Base-by-base conservation (phyloP, 2,113 vertebrate genomes). In the Thermophis baileyi region DNA sequence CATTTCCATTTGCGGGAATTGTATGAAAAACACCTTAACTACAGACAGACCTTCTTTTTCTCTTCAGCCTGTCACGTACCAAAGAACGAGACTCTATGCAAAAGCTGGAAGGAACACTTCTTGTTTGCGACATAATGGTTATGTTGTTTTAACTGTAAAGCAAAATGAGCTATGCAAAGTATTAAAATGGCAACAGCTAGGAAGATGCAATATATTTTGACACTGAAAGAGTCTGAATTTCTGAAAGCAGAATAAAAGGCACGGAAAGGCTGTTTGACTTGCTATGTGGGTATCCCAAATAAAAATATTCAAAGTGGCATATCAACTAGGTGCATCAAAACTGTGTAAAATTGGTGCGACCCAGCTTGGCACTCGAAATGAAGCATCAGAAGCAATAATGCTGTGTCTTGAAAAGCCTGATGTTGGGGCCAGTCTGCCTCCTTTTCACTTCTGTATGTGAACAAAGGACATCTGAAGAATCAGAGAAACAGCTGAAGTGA, bases 11-110 rank as follows among this genome's bases (percentile, higher is more conserved):
- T 91, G 6, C 57, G 49, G 54, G 12, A 50, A 87, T n/a, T 81
- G 88, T 91, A 93, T 94, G 87, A 94, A 94, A 92, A 87, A 57
- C 49, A 63, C 54, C 87, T 91, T 54, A 87, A 27, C 12, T 85
- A 27, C 87, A 74, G 92, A 94, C 44, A 96, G 74, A 46, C 94
- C 2, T 24, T 89, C 0, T 0, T 90, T 94, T 89, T 95, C 96
- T 95, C 89, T 92, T 93, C 91, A 18, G 24, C 85, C n/a, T 6
- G 40, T 85, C 47, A 85, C 90, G 87, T 94, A 18, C 85, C 27
- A 93, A 54, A 18, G 0, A 0, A 50, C 91, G 47, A 55, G 91
- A 46, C 2, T 55, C 10, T 40, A 47, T 1, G 0, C 90, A 95
- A 93, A 94, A 14, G 0, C 14, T 89, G 90, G 49, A 85, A 85